Evolutionary conservation across 2,113 vertebrate genomes (phyloP).

Genomic region (Sylvietta virens): DNA sequence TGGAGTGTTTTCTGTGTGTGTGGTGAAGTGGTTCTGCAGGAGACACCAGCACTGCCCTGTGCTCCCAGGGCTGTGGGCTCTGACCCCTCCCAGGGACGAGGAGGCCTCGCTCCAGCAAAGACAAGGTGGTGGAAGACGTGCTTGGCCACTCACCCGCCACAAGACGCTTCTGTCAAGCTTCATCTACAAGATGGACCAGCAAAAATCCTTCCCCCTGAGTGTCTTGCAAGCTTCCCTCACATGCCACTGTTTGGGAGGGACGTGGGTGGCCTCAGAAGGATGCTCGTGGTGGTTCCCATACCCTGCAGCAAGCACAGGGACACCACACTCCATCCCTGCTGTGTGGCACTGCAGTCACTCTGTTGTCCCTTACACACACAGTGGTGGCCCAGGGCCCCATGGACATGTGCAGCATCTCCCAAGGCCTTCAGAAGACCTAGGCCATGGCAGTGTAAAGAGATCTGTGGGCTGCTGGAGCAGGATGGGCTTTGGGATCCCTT

Average conservation of each 20-base stretch:
- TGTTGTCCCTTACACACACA: not conserved
- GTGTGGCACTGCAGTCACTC: not conserved
- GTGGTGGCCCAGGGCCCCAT: not conserved
- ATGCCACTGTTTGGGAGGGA: not conserved
- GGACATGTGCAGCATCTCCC: accelerated
- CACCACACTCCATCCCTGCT: not conserved
- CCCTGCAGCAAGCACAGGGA: not conserved
- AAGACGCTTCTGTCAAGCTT: not conserved
- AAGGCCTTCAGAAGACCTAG: not conserved
- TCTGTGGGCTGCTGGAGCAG: not conserved
- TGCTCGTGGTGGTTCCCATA: accelerated
- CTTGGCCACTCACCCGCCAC: not conserved
- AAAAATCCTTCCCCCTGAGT: not conserved
- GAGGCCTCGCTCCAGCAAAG: not conserved
- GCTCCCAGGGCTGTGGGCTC: accelerated
- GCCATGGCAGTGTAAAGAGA: not conserved
- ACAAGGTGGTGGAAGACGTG: not conserved
- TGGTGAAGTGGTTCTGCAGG: not conserved
- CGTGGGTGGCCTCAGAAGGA: not conserved
- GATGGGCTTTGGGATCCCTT: not conserved
- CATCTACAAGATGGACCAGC: not conserved
- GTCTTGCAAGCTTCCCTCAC: not conserved
- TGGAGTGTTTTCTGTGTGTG: not conserved
- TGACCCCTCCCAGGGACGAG: not conserved
- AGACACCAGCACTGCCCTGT: not conserved